Base-by-base conservation (phyloP, 2,113 vertebrate species). In the Oophaga pumilio region DNA sequence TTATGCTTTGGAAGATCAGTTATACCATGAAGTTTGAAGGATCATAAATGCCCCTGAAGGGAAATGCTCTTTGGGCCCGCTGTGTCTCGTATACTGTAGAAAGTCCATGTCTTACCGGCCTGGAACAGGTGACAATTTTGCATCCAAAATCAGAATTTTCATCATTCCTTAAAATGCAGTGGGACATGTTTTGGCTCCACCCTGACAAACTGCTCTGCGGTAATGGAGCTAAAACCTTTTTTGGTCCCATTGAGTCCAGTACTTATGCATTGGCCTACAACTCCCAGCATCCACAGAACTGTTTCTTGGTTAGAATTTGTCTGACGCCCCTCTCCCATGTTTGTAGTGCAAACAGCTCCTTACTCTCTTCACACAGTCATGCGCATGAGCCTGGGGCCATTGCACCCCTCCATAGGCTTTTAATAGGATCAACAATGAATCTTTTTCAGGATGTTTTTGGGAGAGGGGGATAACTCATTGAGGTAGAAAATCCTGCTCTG, bases 61-160 rank as follows among this genome's bases (percentile, higher is more conserved):
- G 20, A 56, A 14, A 24, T 15, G 50, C 6, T 14, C 0, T 0
- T 2, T n/a, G 2, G 12, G 20, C 52, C 76, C 26, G 50, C 52
- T 24, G 22, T 43, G 10, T 64, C 8, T 82, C 49, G n/a, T 20
- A 22, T n/a, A 17, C 17, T 64, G 49, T 9, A 28, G 11, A 13
- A 13, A n/a, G 22, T n/a, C 64, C 79, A 50, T 64, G 79, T 33
- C 79, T 64, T 20, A 82, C 79, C 64, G 18, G 79, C 43, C 17
- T 13, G 20, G 8, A 76, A 53, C 43, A 15, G 52, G 22, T 26
- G 12, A 11, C 53, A 56, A 56, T 11, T 56, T 13, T 13, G 53
- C 8, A 9, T 11, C 53, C 12, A 56, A 56, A 56, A 13, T 1
- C 8, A 13, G 9, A 56, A 0, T 56, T 9, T 56, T 13, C 53